Evolutionary conservation across 1,140 invertebrate genomes (phyloP).

Genomic region (Pinna nobilis): DNA sequence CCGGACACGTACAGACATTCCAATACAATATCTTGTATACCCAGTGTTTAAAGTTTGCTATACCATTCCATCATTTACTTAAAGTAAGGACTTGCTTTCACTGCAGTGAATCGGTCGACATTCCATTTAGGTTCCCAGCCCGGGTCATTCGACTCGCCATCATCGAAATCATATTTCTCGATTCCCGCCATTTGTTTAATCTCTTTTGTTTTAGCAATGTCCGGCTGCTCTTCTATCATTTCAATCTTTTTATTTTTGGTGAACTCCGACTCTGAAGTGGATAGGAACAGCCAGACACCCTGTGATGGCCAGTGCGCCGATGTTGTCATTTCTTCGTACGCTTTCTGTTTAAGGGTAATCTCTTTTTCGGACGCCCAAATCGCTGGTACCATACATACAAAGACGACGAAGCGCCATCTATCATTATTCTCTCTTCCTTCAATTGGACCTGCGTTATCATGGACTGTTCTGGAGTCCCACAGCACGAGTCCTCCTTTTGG

Average conservation of each 20-base stretch:
- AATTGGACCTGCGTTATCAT: constrained; percentile 29
- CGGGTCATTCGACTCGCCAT: constrained; percentile 39
- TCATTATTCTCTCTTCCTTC: constrained; percentile 21
- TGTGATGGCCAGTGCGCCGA: constrained; percentile 40
- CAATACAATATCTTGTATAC: no score
- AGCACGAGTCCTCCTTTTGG: constrained; percentile 45
- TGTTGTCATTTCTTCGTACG: constrained; percentile 31
- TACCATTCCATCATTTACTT: neutral
- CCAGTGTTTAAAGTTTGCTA: neutral
- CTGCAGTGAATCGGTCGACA: neutral
- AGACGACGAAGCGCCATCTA: constrained; percentile 44
- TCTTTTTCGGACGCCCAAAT: constrained; percentile 29
- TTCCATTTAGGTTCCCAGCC: constrained; percentile 41
- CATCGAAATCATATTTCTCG: constrained; percentile 38
- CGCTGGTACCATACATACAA: constrained; percentile 43
- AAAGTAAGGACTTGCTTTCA: neutral
- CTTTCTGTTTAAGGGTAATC: constrained; percentile 8
- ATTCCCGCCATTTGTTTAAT: constrained; percentile 16
- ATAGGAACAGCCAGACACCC: constrained; percentile 5
- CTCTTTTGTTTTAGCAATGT: neutral
- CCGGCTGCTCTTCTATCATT: constrained; percentile 6
- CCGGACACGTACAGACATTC: no score
- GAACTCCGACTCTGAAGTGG: neutral
- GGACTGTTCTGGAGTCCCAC: constrained; percentile 47
- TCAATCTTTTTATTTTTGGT: constrained; percentile 23